A percentile compares a stretch with the other conserved stretches of the same genome.
These are phyloP conservation scores for Centropyge bicolor DNA, from an alignment of 2,797 vertebrate species.

Conservation along the genomic window DNA sequence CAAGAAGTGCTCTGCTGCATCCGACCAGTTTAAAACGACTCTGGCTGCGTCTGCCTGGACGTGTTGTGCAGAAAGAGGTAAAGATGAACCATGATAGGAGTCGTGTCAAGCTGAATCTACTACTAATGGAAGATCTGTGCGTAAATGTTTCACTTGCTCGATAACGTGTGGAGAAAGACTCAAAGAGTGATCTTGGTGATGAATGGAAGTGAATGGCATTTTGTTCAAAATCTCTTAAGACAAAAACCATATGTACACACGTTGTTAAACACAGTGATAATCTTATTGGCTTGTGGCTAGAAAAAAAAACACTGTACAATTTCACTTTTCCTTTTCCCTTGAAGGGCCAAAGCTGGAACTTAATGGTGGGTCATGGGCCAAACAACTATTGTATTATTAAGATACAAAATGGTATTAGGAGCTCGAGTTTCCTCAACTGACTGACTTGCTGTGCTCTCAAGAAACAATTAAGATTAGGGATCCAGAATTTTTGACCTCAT, in stretches of 20 bases:
- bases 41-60: background rate
- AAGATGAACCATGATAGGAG: background rate
- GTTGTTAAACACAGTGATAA: background rate
- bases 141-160: background rate
- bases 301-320: background rate
- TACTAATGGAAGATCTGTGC: background rate
- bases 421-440: too few species aligned
- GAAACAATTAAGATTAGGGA: too few species aligned
- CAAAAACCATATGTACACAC: background rate
- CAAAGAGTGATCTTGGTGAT: background rate
- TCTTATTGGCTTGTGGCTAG: background rate
- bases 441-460: too few species aligned
- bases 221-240: background rate
- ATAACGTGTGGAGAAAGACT: conserved; percentile 4
- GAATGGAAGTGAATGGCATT: background rate
- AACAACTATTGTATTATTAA: too few species aligned
- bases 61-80: background rate
- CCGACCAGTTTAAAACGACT: background rate
- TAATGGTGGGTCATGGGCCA: too few species aligned
- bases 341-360: too few species aligned
- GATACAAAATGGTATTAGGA: too few species aligned
- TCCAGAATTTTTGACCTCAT: too few species aligned
- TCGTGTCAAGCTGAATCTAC: conserved; percentile 1
- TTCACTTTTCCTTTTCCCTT: background rate
- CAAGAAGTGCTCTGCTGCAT: background rate